Conservation (phyloP, 2,113 vertebrate genomes). For the Bagarius yarrelli region DNA sequence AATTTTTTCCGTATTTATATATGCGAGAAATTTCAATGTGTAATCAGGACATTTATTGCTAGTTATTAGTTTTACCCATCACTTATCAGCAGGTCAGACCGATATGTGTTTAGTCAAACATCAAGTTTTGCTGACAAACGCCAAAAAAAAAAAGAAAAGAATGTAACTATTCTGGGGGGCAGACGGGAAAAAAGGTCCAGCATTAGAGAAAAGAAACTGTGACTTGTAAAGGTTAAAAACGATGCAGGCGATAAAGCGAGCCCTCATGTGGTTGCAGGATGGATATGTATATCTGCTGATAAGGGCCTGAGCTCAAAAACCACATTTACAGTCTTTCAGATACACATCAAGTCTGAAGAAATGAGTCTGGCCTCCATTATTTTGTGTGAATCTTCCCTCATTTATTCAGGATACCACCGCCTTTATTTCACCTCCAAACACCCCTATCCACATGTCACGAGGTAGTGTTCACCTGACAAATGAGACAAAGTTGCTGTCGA, state of each 20-base stretch:
- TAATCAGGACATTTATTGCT: neutral
- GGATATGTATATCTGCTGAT: constrained; percentile 80
- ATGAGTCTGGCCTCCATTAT: constrained; percentile 75
- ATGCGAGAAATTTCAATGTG: neutral
- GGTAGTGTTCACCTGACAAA: constrained; percentile 64
- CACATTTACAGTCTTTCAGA: constrained; percentile 76
- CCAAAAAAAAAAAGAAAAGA: constrained; percentile 3
- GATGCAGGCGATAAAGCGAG: constrained; percentile 67
- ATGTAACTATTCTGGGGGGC: neutral
- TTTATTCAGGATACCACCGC: constrained; percentile 73
- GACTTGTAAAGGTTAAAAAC: constrained; percentile 63
- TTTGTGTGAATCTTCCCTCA: constrained; percentile 77
- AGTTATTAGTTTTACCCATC: neutral
- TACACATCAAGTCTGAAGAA: constrained; percentile 74
- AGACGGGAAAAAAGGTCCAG: constrained; percentile 39
- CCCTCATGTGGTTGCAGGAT: constrained; percentile 73
- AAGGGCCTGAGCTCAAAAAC: constrained; percentile 72
- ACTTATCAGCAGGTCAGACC: neutral
- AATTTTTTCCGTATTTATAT: neutral
- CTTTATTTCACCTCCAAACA: constrained; percentile 72
- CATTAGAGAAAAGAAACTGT: constrained; percentile 52
- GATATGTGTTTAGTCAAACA: neutral
- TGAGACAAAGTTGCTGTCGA: constrained; percentile 66
- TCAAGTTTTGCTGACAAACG: neutral
- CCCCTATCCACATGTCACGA: constrained; percentile 67